Evolutionary conservation across 2,113 vertebrate genomes (phyloP).

Genomic region (Bagarius yarrelli): DNA sequence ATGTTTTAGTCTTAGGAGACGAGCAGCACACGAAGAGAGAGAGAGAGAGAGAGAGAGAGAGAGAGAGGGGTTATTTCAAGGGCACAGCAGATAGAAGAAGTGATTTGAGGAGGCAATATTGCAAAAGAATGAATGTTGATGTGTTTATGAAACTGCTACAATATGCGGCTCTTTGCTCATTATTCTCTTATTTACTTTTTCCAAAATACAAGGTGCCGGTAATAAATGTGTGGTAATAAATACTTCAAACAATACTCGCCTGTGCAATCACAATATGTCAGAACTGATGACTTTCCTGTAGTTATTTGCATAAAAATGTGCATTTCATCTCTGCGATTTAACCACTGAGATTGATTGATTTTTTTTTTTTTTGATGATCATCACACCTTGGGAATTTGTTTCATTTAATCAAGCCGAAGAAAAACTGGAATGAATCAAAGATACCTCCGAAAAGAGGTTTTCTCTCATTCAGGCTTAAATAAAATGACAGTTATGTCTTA

Average conservation of each 20-base stretch:
- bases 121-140: not conserved
- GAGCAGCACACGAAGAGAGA: not conserved
- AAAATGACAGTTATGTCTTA: slow-evolving; percentile 26
- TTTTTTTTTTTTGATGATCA: not conserved
- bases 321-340: not conserved
- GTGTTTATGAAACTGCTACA: not conserved
- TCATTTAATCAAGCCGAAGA: not conserved
- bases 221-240: slow-evolving; percentile 2
- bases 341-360: not conserved
- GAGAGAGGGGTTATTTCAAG: slow-evolving; percentile 27
- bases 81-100: not conserved
- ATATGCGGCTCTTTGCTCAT: too few relatives aligned
- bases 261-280: not conserved
- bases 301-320: not conserved
- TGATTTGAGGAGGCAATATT: not conserved
- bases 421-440: not conserved
- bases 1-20: slow-evolving; percentile 24
- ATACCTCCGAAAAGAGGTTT: too few relatives aligned
- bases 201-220: not conserved
- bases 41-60: not conserved
- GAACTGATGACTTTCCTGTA: not conserved
- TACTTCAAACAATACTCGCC: not conserved
- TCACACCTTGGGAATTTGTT: not conserved
- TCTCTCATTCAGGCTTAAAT: not conserved
- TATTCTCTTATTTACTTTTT: not conserved